Percentiles rank a stretch among this genome's conserved stretches.
phyloP scores from a whole-genome alignment of 2,888 invertebrate species.

The Isotomurus palustris region DNA sequence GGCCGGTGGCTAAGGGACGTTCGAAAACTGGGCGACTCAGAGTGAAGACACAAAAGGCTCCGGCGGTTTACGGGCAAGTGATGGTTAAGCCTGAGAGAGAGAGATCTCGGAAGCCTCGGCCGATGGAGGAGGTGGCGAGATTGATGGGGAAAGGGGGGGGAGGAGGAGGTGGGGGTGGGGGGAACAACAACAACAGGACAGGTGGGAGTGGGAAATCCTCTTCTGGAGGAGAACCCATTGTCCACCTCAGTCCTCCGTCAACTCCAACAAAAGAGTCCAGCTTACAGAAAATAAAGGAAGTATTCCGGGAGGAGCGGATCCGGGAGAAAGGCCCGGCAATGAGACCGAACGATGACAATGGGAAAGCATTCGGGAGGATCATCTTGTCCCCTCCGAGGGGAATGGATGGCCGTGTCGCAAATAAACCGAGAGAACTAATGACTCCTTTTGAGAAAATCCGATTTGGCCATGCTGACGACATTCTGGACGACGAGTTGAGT shows the following conservation, averaged over 20 bases:
- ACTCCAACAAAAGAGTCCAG: slow-evolving; percentile 46
- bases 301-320: slow-evolving; percentile 69
- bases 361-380: slow-evolving; percentile 40
- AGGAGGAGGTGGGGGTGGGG: slow-evolving; percentile 49
- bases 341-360: slow-evolving; percentile 13
- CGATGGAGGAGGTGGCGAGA: slow-evolving; percentile 49
- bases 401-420: slow-evolving; percentile 43
- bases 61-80: slow-evolving; percentile 38
- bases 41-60: slow-evolving; percentile 18
- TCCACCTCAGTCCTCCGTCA: slow-evolving; percentile 31
- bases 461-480: slow-evolving; percentile 44
- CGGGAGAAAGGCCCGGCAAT: slow-evolving; percentile 66
- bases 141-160: slow-evolving; percentile 54
- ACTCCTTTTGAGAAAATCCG: slow-evolving; percentile 47
- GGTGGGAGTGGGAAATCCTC: slow-evolving; percentile 29
- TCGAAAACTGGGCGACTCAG: slow-evolving; percentile 39
- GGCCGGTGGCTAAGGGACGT: slow-evolving; percentile 49
- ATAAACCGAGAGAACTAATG: slow-evolving; percentile 44
- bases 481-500: slow-evolving; percentile 34
- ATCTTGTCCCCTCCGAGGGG: slow-evolving; percentile 44
- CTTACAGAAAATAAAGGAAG: slow-evolving; percentile 73
- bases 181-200: slow-evolving; percentile 47
- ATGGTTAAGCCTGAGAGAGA: slow-evolving; percentile 24
- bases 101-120: slow-evolving; percentile 23
- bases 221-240: slow-evolving; percentile 36